These are phyloP conservation scores for Propithecus coquereli DNA, from an alignment of 2,113 vertebrate genomes.

Conservation along the genomic window DNA sequence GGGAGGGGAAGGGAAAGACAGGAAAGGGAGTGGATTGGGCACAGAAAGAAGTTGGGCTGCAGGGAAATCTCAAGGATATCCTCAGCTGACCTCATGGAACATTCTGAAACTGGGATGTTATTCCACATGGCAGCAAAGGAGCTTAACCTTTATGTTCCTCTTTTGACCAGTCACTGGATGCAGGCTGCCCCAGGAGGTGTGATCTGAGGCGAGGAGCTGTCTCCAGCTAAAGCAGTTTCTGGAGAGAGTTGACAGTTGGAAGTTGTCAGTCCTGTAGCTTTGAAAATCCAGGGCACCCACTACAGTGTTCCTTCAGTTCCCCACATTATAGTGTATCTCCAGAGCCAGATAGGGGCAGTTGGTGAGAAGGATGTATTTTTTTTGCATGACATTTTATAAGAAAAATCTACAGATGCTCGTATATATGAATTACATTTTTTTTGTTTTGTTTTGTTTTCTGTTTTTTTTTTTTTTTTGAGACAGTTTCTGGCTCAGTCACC, in stretches of 20 bases:
- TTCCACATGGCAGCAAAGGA: background rate
- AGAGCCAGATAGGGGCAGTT: background rate
- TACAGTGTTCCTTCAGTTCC: background rate
- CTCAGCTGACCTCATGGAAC: background rate
- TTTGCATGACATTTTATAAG: background rate
- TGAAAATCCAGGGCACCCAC: no score
- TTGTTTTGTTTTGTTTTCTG: no score
- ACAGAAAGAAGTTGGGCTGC: background rate
- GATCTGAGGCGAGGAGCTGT: background rate
- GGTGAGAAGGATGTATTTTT: background rate
- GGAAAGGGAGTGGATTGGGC: no score
- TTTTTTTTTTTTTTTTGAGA: no score
- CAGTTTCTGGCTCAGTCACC: no score
- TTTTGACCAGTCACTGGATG: background rate
- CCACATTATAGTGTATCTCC: background rate
- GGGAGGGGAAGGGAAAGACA: background rate
- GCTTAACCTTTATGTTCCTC: background rate
- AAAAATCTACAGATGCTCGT: background rate
- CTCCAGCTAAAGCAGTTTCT: background rate
- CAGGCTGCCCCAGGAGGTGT: background rate
- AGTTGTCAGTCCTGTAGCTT: no score
- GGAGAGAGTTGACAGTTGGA: background rate
- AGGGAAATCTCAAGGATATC: background rate
- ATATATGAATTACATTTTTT: background rate
- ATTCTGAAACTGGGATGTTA: background rate